A percentile compares a stretch with the other conserved stretches of the same genome.
These are phyloP conservation scores for Drosophila triauraria DNA, from an alignment of 1,140 invertebrate species.

Conservation along the genomic window DNA sequence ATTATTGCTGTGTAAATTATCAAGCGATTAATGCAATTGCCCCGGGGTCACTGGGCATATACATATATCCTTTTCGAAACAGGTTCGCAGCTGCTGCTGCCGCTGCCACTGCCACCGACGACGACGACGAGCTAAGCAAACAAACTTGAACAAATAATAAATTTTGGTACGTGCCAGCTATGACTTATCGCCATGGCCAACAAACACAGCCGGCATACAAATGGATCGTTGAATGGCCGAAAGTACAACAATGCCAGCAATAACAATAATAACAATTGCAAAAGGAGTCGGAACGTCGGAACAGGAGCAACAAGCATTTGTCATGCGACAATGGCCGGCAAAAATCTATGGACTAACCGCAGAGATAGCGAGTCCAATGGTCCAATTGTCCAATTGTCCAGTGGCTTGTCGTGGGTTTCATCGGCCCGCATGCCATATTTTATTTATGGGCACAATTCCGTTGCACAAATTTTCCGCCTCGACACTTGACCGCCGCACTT, in stretches of 20 bases:
- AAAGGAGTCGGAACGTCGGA: slow-evolving; percentile 9
- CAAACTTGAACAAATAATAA: slow-evolving; percentile 73
- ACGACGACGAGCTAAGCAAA: slow-evolving; percentile 44
- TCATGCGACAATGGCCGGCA: slow-evolving; percentile 64
- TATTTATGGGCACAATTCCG: slow-evolving; percentile 67
- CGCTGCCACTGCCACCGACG: no score
- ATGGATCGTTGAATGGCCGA: slow-evolving; percentile 52
- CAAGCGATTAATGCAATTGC: slow-evolving; percentile 54
- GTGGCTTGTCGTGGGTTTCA: slow-evolving; percentile 6
- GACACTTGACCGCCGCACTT: slow-evolving; percentile 22
- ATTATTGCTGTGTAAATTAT: slow-evolving; percentile 71
- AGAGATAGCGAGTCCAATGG: slow-evolving; percentile 30
- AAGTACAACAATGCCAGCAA: slow-evolving; percentile 44
- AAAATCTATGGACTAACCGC: slow-evolving; percentile 66
- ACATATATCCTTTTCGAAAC: slow-evolving; percentile 22
- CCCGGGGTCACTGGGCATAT: slow-evolving; percentile 9
- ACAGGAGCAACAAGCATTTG: slow-evolving; percentile 71
- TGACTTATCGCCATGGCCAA: slow-evolving; percentile 63
- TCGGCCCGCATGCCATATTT: slow-evolving; percentile 57
- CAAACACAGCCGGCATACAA: slow-evolving; percentile 55
- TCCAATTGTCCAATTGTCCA: slow-evolving; percentile 1
- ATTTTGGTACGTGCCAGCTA: slow-evolving; percentile 70
- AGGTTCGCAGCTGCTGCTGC: slow-evolving; percentile 23
- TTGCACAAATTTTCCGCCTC: slow-evolving; percentile 57
- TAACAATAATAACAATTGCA: slow-evolving; percentile 47